Base-by-base conservation (phyloP, 2,797 vertebrate genomes). In the Xenops minutus region DNA sequence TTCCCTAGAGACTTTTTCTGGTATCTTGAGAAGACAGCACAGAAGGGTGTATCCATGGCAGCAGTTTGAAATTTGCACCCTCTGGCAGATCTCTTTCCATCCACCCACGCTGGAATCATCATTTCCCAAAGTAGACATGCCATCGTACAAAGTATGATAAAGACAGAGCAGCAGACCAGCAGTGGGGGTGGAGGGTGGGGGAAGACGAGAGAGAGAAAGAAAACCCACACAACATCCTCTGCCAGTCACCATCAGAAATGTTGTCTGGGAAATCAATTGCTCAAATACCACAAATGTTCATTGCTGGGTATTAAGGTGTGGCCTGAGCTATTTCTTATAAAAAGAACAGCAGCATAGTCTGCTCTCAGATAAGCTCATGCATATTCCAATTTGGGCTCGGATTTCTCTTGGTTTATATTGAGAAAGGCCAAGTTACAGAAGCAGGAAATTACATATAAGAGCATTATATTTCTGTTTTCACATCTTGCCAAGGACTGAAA, bases 11-110 rank as follows among this genome's bases (percentile, higher is more conserved):
- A 92, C 71, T 92, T 92, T 92, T 95, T 91, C 91, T 97, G 93
- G 67, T 84, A 95, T 96, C 91, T 93, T 63, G 67, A 90, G 94
- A 94, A 93, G 72, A 88, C 94, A 92, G 88, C 64, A 77, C 90
- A 92, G 82, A 94, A 90, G 96, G 94, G 93, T 93, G 96, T 85
- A 96, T 76, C 88, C 1, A 71, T 88, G 77, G 89, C 76, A 95
- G 94, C 82, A 94, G 93, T 95, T 89, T 96, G 43, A 97, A 93
- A 95, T 97, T 93, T 94, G 78, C 92, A 96, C 93, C 80, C 91
- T 85, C 96, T 91, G 59, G 92, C 95, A 93, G 76, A 74, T 95
- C 59, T 90, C 46, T 93, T 95, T 96, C 92, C 85, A 64, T 82
- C 94, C 88, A 69, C 95, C 89, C 86, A 88, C 96, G 80, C 86